phyloP scores from a whole-genome alignment of 1,140 invertebrate genomes.

The Amphibalanus amphitrite region DNA sequence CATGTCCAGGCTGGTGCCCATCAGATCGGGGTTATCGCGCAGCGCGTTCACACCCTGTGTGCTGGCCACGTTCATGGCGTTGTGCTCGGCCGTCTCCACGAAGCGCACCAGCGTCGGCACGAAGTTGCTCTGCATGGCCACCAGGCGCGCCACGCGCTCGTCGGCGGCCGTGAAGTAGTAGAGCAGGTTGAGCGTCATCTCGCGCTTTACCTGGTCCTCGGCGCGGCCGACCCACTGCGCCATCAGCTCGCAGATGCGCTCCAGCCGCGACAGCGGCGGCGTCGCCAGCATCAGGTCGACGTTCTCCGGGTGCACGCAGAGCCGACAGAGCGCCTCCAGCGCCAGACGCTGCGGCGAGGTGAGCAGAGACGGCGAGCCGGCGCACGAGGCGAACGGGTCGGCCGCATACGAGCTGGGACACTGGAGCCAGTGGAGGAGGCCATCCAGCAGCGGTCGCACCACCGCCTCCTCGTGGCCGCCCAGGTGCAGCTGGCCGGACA shows the following conservation, averaged over 20 bases:
- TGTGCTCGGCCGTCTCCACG: constrained; percentile 78
- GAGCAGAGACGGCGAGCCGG: constrained; percentile 25
- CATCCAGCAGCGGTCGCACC: constrained; percentile 76
- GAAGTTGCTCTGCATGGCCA: constrained; percentile 67
- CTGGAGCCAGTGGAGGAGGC: constrained; percentile 80
- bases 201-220: constrained; percentile 38
- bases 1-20: constrained; percentile 98
- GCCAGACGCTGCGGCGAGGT: constrained; percentile 26
- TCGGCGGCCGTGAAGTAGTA: constrained; percentile 83
- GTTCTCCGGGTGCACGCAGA: too few species aligned
- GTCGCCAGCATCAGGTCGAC: background rate
- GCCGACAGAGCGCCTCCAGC: too few species aligned
- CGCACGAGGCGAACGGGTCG: too few species aligned
- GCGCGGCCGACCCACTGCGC: too few species aligned
- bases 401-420: too few species aligned
- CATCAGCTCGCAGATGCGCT: constrained; percentile 22
- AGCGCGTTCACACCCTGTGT: constrained; percentile 88
- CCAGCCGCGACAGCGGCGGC: too few species aligned
- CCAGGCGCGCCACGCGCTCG: constrained; percentile 70
- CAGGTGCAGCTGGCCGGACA: constrained; percentile 78
- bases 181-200: constrained; percentile 87
- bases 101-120: constrained; percentile 85
- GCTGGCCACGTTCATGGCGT: constrained; percentile 83
- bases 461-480: constrained; percentile 74
- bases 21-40: constrained; percentile 91